Evolutionary conservation across 23 tunicate species (phyloP).

Genomic region (Halocynthia aurantium): DNA sequence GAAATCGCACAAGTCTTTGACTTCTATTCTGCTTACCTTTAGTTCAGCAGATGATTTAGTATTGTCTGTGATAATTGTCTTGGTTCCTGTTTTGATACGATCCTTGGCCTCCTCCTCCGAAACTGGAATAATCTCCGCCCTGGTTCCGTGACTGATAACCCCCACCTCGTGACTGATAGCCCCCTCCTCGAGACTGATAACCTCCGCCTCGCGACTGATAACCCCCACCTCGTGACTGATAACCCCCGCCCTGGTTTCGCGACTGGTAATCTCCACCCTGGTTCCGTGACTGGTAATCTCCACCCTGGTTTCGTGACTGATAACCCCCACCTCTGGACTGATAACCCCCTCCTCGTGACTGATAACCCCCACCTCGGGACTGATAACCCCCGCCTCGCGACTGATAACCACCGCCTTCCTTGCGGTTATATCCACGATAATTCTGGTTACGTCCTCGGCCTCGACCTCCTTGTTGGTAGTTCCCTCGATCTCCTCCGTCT

Average conservation of each 20-base stretch:
- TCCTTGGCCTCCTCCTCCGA: conserved; percentile 3
- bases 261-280: conserved; percentile 9
- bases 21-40: too few species aligned
- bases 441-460: conserved; percentile 14
- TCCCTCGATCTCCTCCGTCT: conserved; percentile 23
- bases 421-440: conserved; percentile 5
- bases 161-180: not conserved
- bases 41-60: not conserved
- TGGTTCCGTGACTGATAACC: not conserved
- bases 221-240: not conserved
- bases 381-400: not conserved
- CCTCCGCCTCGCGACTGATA: not conserved
- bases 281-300: not conserved
- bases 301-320: not conserved
- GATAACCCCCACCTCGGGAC: not conserved
- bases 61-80: conserved; percentile 8
- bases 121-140: not conserved
- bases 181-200: conserved; percentile 4
- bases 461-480: conserved; percentile 19
- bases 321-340: conserved; percentile 1
- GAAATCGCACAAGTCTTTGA: too few species aligned
- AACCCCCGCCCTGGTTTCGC: not conserved
- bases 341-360: not conserved
- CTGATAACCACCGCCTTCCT: not conserved
- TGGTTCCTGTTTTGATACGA: not conserved